phyloP scores from a whole-genome alignment of 92 coral and sea anemone species.

The Palythoa grandis region DNA sequence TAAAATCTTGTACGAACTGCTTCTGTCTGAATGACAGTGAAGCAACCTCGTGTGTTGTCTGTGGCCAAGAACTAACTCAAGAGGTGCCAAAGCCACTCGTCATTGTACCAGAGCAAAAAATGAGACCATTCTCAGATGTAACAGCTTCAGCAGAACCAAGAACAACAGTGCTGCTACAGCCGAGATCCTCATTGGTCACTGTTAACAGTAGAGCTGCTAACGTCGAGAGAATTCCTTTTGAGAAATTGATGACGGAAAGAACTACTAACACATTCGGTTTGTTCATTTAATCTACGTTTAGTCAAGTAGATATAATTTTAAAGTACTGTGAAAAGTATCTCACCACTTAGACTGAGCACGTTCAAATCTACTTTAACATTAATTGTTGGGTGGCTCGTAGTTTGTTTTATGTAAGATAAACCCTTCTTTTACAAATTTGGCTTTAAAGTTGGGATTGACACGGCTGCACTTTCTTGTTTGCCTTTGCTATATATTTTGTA shows the following conservation, averaged over 20 bases:
- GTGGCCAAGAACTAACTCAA: conserved; percentile 47
- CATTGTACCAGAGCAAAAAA: conserved; percentile 11
- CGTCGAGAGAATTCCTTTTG: not conserved
- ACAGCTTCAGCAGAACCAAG: not conserved
- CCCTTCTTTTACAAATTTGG: too few species aligned
- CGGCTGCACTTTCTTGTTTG: too few species aligned
- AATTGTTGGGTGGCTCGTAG: too few species aligned
- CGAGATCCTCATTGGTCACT: not conserved
- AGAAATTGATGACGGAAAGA: conserved; percentile 1
- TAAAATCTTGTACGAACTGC: conserved; percentile 76
- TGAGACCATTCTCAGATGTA: not conserved
- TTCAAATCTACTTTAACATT: too few species aligned
- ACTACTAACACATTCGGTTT: not conserved
- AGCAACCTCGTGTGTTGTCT: conserved; percentile 64
- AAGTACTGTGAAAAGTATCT: too few species aligned
- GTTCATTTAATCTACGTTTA: not conserved
- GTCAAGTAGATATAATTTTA: too few species aligned
- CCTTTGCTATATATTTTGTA: too few species aligned
- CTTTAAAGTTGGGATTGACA: too few species aligned
- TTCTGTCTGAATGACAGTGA: conserved; percentile 61
- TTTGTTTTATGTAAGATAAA: too few species aligned
- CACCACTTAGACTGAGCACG: too few species aligned
- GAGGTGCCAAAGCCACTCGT: not conserved
- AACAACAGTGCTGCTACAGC: not conserved
- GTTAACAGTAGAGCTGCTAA: not conserved